These are phyloP conservation scores for Ephialtes manifestator DNA, from an alignment of 2,888 invertebrate species.

Conservation along the genomic window DNA sequence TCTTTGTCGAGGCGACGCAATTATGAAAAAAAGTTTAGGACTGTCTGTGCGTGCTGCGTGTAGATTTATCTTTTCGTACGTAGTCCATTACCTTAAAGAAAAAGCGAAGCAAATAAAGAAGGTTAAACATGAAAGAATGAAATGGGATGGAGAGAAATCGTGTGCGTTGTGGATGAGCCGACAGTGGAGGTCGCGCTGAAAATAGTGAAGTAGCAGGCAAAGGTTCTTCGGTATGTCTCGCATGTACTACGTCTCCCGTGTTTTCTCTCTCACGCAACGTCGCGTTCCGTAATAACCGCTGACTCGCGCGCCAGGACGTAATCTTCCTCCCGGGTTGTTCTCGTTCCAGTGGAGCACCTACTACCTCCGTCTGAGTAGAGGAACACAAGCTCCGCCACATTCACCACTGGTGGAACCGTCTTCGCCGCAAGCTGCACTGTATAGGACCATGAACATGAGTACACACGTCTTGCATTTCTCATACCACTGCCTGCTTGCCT, in stretches of 20 bases:
- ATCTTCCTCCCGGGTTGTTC: conserved; percentile 64
- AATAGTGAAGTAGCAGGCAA: conserved; percentile 60
- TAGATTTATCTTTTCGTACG: conserved; percentile 60
- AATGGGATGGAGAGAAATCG: neutral
- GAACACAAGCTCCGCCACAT: conserved; percentile 25
- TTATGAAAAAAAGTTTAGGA: conserved; percentile 14
- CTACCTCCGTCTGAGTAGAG: conserved; percentile 19
- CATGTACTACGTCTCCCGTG: conserved; percentile 36
- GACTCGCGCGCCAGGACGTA: conserved; percentile 65
- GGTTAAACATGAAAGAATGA: neutral
- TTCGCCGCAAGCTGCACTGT: conserved; percentile 12
- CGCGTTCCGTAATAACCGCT: conserved; percentile 72
- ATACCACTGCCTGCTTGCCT: neutral
- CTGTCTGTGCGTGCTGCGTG: conserved; percentile 41
- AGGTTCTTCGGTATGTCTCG: conserved; percentile 39
- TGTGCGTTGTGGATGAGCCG: conserved; percentile 47
- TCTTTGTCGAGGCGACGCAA: neutral
- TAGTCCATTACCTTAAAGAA: conserved; percentile 57
- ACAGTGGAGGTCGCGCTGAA: conserved; percentile 51
- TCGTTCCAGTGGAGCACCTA: conserved; percentile 26
- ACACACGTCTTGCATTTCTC: neutral
- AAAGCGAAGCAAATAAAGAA: conserved; percentile 42
- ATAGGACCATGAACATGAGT: neutral
- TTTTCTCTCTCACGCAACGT: conserved; percentile 72
- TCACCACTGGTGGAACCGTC: conserved; percentile 36